Evolutionary conservation across 2,888 invertebrate genomes (phyloP), one percentile per base, ranked within the genome.

Genomic region (Eumacrocentrus americanus): DNA sequence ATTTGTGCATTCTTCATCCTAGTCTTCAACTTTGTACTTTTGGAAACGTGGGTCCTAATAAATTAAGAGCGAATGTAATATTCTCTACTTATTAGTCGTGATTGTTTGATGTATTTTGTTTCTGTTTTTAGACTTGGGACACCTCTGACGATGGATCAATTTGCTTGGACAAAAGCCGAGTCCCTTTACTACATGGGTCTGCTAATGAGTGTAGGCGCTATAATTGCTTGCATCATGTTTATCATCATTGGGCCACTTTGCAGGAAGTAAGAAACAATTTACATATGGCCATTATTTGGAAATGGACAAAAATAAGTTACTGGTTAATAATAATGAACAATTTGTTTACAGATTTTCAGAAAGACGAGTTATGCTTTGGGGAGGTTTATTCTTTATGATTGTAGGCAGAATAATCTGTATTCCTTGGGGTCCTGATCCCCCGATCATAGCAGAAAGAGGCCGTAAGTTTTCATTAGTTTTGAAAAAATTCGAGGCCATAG

Each of bases 121-220:
- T n/a, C n/a, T n/a, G n/a, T n/a, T n/a, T n/a, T 35, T 69, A 87
- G 87, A 48, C 84, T 93, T 67, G 93, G 90, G 18, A 92, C 93
- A 7, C 88, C 92, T 2, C 83, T 94, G 55, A 92, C 91, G 25
- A 93, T 92, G 91, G 93, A 94, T 78, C 92, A 93, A 82, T 93
- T 94, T 81, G 94, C 89, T 25, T 94, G 93, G 93, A 86, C 87
- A 61, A 89, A 92, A 82, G 81, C 83, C 51, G 86, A 91, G 76
- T 89, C 94, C 9, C 82, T 94, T 35, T 87, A 88, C 80, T 89
- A 92, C 78, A 91, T 94, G 88, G 94, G 94, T 48, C 84, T 91
- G 57, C 82, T 93, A 61, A 91, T 94, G 89, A 89, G 90, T 50
- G 86, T 87, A 25, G 93, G 93, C 37, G 93, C 90, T 0, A 80